phyloP scores from a whole-genome alignment of 2,113 vertebrate species.

The Falco punctatus region DNA sequence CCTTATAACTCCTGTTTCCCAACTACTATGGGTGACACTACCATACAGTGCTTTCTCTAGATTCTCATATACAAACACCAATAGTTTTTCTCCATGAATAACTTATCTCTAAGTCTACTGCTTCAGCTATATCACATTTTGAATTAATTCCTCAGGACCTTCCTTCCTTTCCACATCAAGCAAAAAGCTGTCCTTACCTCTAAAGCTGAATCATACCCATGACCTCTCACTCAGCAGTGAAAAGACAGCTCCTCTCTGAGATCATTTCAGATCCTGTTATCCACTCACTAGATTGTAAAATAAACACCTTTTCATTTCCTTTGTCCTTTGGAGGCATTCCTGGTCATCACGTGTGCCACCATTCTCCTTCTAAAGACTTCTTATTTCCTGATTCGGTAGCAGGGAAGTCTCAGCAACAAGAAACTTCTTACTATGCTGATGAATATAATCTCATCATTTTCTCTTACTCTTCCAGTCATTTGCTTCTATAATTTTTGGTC shows the following conservation, averaged over 20 bases:
- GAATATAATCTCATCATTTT: neutral
- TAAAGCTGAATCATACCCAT: neutral
- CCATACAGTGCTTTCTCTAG: neutral
- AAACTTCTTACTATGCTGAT: neutral
- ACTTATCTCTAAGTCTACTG: neutral
- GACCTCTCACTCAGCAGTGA: neutral
- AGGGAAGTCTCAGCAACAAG: neutral
- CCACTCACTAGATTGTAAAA: neutral
- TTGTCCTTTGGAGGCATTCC: neutral
- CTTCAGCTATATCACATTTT: neutral
- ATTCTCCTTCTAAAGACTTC: neutral
- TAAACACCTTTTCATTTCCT: neutral
- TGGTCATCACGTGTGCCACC: neutral
- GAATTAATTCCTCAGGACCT: neutral
- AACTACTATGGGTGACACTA: neutral
- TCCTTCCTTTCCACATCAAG: neutral
- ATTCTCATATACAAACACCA: rapidly evolving
- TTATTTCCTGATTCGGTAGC: neutral
- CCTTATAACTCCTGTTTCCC: neutral
- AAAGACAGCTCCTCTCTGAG: neutral
- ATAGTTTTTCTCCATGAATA: neutral
- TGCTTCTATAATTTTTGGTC: neutral
- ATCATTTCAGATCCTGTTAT: rapidly evolving
- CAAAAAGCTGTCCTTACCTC: neutral
- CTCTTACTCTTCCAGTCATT: neutral